A percentile compares a stretch with the other conserved stretches of the same genome.
Conservation (phyloP, 2,888 invertebrate species). For the Euzetes globulus region DNA sequence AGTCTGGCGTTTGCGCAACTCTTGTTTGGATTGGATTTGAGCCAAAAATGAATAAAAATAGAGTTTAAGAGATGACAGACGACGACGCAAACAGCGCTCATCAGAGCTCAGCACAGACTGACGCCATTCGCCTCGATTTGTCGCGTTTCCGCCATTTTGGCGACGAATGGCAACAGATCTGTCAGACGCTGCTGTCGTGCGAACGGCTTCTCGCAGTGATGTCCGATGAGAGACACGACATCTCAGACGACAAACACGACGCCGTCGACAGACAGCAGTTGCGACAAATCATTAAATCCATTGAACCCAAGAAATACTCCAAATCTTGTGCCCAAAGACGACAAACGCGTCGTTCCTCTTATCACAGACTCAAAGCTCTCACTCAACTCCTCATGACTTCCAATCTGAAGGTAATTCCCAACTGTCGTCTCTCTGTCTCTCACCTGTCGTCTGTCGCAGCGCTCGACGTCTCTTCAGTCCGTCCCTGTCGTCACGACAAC, state of each 20-base stretch:
- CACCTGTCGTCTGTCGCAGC: too few relatives aligned
- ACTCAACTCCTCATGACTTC: conserved; percentile 12
- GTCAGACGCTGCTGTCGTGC: conserved; percentile 1
- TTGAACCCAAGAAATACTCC: conserved; percentile 7
- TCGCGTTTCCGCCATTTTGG: conserved; percentile 14
- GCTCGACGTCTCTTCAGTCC: conserved; percentile 12
- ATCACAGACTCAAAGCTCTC: neutral
- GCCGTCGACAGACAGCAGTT: neutral
- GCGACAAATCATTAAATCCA: neutral
- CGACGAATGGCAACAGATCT: conserved; percentile 21
- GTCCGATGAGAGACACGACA: neutral
- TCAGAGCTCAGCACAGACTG: neutral
- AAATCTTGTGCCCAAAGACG: neutral
- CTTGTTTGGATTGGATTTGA: neutral
- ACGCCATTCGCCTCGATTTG: neutral
- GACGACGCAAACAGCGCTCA: neutral
- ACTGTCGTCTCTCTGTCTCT: neutral
- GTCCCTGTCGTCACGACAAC: neutral
- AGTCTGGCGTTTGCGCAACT: too few relatives aligned
- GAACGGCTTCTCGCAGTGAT: neutral
- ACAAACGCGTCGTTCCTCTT: neutral
- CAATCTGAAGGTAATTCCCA: neutral
- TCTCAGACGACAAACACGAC: neutral
- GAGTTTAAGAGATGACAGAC: neutral
- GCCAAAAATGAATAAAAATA: conserved; percentile 2